phyloP scores from a whole-genome alignment of 2,113 vertebrate genomes.

The Colaptes auratus region DNA sequence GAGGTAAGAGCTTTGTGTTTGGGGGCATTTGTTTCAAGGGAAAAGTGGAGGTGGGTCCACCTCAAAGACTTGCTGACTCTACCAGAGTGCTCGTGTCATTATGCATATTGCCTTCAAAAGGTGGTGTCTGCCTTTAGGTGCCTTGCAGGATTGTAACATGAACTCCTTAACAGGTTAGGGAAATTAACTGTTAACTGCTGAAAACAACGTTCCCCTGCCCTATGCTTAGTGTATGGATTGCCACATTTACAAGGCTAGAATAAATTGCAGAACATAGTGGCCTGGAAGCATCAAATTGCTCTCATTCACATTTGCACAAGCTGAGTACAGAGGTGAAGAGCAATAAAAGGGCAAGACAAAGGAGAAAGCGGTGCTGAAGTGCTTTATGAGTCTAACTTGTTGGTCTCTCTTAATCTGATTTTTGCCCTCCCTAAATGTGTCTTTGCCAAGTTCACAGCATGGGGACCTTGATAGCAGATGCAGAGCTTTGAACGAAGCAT shows the following conservation, averaged over 20 bases:
- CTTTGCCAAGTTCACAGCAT: background rate
- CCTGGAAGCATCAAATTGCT: background rate
- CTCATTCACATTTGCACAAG: background rate
- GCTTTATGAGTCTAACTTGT: no score
- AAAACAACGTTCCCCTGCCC: background rate
- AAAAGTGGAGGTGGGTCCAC: background rate
- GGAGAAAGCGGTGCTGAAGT: no score
- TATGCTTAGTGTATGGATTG: background rate
- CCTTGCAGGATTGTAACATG: background rate
- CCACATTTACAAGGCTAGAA: background rate
- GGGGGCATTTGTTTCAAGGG: background rate
- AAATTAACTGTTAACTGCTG: background rate
- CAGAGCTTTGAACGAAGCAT: background rate
- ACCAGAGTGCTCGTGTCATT: background rate
- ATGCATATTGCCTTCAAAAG: background rate
- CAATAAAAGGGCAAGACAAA: background rate
- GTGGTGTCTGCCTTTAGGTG: background rate
- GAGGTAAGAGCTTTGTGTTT: background rate
- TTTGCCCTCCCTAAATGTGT: background rate
- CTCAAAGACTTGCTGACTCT: background rate
- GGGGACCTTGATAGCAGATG: background rate
- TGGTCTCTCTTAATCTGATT: background rate
- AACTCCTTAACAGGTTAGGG: background rate
- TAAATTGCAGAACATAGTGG: background rate
- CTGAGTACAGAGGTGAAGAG: background rate